phyloP scores from a whole-genome alignment of 2,888 invertebrate genomes.

The Mythimna pallens region DNA sequence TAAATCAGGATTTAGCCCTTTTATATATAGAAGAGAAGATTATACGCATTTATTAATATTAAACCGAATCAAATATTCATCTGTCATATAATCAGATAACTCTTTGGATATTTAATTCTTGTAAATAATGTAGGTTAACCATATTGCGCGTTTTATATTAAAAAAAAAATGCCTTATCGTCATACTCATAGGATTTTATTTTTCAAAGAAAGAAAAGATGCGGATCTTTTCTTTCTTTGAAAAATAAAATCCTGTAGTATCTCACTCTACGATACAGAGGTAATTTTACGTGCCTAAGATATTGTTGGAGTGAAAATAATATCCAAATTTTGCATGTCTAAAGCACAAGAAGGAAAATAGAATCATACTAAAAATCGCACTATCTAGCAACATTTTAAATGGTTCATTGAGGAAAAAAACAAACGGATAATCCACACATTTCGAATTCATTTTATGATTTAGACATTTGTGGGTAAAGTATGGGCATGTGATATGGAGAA shows the following conservation, averaged over 20 bases:
- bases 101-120: too few relatives aligned
- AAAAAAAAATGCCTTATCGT: too few relatives aligned
- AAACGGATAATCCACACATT: not conserved
- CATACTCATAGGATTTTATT: too few relatives aligned
- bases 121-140: too few relatives aligned
- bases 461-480: not conserved
- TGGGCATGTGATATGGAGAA: not conserved
- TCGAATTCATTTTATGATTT: not conserved
- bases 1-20: too few relatives aligned
- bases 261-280: not conserved
- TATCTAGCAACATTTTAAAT: not conserved
- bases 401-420: not conserved
- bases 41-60: too few relatives aligned
- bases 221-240: not conserved
- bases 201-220: too few relatives aligned
- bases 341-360: not conserved
- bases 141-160: too few relatives aligned
- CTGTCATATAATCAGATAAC: too few relatives aligned
- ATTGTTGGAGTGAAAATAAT: slow-evolving; percentile 15
- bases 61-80: too few relatives aligned
- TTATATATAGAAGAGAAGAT: too few relatives aligned
- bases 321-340: not conserved
- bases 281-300: not conserved
- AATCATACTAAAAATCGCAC: not conserved
- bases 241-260: not conserved